These are phyloP conservation scores for Calonectris borealis DNA, from an alignment of 2,113 vertebrate species.

Conservation along the genomic window DNA sequence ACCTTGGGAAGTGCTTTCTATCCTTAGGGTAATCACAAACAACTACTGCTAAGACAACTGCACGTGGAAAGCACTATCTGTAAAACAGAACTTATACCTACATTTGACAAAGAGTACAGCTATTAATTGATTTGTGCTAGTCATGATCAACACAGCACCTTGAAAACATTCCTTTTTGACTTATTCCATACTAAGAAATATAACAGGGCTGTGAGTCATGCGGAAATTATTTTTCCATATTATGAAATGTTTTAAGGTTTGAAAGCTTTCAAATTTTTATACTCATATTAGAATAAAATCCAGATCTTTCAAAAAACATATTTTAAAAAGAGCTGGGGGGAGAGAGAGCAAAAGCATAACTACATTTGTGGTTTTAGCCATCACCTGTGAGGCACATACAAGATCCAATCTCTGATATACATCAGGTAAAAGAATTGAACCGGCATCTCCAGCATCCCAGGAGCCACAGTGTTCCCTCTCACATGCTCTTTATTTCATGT, in stretches of 20 bases:
- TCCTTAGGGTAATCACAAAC: not conserved
- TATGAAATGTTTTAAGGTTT: not conserved
- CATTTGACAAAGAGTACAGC: not conserved
- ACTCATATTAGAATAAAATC: not conserved
- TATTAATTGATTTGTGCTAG: not conserved
- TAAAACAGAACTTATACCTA: not conserved
- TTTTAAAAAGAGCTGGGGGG: no score
- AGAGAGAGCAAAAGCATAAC: not conserved
- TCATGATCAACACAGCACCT: not conserved
- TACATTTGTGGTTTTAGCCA: not conserved
- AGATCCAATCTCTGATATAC: not conserved
- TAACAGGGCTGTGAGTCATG: not conserved
- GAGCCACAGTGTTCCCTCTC: not conserved
- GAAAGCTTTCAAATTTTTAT: not conserved
- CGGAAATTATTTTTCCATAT: not conserved
- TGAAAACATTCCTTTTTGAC: not conserved
- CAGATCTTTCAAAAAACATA: not conserved
- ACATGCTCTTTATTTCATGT: not conserved
- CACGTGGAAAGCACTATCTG: not conserved
- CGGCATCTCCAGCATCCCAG: not conserved
- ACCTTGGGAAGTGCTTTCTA: not conserved
- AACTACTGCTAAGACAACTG: not conserved
- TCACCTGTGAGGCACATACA: not conserved
- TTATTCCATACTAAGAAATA: not conserved
- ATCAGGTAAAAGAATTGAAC: not conserved